Evolutionary conservation across 2,113 vertebrate genomes (phyloP).

Genomic region (Lepus timidus): DNA sequence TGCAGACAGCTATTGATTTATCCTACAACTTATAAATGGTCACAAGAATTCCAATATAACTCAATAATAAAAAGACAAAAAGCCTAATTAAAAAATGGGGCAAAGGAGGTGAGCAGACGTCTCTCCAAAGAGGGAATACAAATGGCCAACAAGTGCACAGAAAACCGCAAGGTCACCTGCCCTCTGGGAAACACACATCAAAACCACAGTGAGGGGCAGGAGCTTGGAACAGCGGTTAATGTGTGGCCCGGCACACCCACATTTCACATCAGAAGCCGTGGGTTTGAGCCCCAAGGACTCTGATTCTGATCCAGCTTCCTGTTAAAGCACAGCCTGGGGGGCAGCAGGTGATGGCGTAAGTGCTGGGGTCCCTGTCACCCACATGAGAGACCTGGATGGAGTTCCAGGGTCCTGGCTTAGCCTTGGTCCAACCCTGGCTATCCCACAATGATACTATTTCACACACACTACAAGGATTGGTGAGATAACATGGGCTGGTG

Average conservation of each 20-base stretch:
- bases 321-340: too few relatives aligned
- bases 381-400: too few relatives aligned
- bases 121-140: not conserved
- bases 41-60: slow-evolving; percentile 14
- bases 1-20: not conserved
- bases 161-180: not conserved
- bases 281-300: too few relatives aligned
- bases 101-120: not conserved
- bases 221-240: too few relatives aligned
- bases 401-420: too few relatives aligned
- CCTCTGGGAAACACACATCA: slow-evolving; percentile 9
- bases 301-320: too few relatives aligned
- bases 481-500: not conserved
- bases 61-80: not conserved
- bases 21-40: not conserved
- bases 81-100: not conserved
- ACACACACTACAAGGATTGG: not conserved
- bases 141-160: not conserved
- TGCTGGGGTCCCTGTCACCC: too few relatives aligned
- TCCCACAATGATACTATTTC: not conserved
- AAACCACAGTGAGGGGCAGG: not conserved
- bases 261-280: too few relatives aligned
- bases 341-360: too few relatives aligned
- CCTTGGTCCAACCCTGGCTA: too few relatives aligned
- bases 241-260: too few relatives aligned